These are phyloP conservation scores for Gnatocerus cornutus DNA, from an alignment of 2,888 invertebrate genomes.

Conservation along the genomic window DNA sequence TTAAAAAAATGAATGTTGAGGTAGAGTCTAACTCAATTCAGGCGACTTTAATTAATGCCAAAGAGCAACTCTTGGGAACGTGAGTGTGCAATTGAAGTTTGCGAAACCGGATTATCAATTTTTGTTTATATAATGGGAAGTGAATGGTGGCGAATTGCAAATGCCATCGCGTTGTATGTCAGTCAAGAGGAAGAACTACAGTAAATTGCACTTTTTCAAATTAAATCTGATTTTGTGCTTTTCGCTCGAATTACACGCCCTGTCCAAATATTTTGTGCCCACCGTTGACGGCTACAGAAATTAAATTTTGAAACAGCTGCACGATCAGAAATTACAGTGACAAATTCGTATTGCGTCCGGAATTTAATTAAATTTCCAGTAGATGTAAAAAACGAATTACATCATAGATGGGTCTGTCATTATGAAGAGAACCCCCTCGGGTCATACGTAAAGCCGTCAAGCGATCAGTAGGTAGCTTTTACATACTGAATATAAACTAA, in stretches of 20 bases:
- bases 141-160: slow-evolving; percentile 18
- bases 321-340: slow-evolving; percentile 23
- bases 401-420: slow-evolving; percentile 48
- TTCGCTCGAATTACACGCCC: slow-evolving; percentile 29
- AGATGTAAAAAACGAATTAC: slow-evolving; percentile 45
- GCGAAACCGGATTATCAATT: slow-evolving; percentile 29
- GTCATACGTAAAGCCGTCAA: slow-evolving; percentile 44
- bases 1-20: slow-evolving; percentile 8
- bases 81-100: slow-evolving; percentile 19
- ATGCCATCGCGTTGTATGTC: slow-evolving; percentile 21
- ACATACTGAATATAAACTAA: slow-evolving; percentile 51
- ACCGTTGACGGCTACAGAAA: slow-evolving; percentile 13
- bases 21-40: slow-evolving; percentile 5
- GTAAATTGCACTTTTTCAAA: slow-evolving; percentile 30
- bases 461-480: slow-evolving; percentile 51
- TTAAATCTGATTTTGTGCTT: slow-evolving; percentile 29
- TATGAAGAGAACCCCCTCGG: slow-evolving; percentile 36
- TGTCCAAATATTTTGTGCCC: slow-evolving; percentile 30
- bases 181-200: slow-evolving; percentile 1
- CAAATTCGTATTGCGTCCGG: slow-evolving; percentile 33
- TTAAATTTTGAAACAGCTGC: slow-evolving; percentile 30
- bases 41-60: slow-evolving; percentile 20
- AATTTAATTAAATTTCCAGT: slow-evolving; percentile 51
- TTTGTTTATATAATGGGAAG: slow-evolving; percentile 22
- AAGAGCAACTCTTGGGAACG: slow-evolving; percentile 13